Conservation (phyloP, 2,888 invertebrate genomes). For the Hylaea fasciaria region DNA sequence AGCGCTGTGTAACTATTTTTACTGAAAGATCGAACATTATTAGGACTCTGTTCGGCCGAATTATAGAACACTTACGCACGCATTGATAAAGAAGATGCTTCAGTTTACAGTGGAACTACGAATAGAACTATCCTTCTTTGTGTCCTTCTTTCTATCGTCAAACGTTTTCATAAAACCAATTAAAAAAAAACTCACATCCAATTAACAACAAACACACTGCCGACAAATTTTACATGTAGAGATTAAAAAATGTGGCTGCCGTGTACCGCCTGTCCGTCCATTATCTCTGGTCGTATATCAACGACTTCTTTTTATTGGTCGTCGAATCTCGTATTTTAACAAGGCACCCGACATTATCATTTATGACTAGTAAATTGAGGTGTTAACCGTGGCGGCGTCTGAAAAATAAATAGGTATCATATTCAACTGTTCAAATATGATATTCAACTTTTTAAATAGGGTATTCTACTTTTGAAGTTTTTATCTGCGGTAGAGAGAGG, state of each 20-base stretch:
- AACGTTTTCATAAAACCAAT: no score
- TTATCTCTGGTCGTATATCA: slow-evolving; percentile 67
- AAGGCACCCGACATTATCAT: slow-evolving; percentile 57
- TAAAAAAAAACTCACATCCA: slow-evolving; percentile 49
- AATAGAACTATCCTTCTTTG: no score
- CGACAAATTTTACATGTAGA: slow-evolving; percentile 58
- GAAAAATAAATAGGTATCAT: slow-evolving; percentile 4
- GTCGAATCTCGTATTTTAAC: slow-evolving; percentile 48
- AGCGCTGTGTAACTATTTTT: no score
- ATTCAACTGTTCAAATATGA: slow-evolving; percentile 6
- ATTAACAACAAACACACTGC: slow-evolving; percentile 51
- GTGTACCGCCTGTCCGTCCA: slow-evolving; percentile 55
- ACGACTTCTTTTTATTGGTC: slow-evolving; percentile 57
- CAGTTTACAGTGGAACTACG: no score
- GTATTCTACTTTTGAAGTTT: slow-evolving; percentile 35
- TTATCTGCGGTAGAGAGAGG: neutral
- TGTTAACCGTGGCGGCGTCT: slow-evolving; percentile 47
- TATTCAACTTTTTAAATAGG: slow-evolving; percentile 45
- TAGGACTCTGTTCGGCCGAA: no score
- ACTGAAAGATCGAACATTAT: no score
- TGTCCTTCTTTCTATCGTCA: no score
- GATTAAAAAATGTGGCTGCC: slow-evolving; percentile 58
- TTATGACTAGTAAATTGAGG: slow-evolving; percentile 65
- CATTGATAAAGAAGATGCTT: no score
- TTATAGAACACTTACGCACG: no score